Base-by-base conservation (phyloP, 1,140 invertebrate species). In the Cydia strobilella region DNA sequence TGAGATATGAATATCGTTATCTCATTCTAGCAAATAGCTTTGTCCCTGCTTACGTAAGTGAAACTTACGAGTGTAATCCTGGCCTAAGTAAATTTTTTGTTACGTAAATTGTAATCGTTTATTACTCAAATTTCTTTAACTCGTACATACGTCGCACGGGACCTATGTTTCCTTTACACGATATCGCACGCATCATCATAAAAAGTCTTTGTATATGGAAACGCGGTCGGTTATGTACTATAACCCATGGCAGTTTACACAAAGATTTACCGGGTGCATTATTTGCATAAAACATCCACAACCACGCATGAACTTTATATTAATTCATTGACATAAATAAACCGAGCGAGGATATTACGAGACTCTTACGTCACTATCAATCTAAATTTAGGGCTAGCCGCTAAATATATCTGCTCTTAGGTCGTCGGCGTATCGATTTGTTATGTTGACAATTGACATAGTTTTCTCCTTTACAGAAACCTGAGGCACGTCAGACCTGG, bases 241-340 rank as follows among this genome's bases (percentile, higher is more conserved):
- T 66, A 66, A 65, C 35, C 18, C 63, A 35, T n/a, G 63, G 25
- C 63, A n/a, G 63, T 66, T 66, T 66, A 66, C n/a, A 18, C 31
- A 69, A 69, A 35, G n/a, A 66, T 39, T 69, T 69, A 69, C 65
- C 9, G 31, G 65, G 65, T 69, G 65, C 65, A 69, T 66, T 35
- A 18, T 7, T 54, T 54, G 51, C 51, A 54, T 23, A 23, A 59
- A 59, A 39, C 18, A 69, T 69, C 31, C n/a, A 42, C 23, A 39
- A 15, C 65, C 65, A 35, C 35, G 18, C 35, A 69, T 69, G 31
- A 69, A 31, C 65, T 69, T 69, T 69, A 35, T 39, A 69, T 69
- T 31, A 69, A 42, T 69, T 69, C 65, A 69, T 18, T 42, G 35
- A 69, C 65, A 69, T 69, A 69, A 69, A 69, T 69, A 69, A 69